These are phyloP conservation scores for Galeruca laticollis DNA, from an alignment of 2,888 invertebrate genomes.

Conservation along the genomic window DNA sequence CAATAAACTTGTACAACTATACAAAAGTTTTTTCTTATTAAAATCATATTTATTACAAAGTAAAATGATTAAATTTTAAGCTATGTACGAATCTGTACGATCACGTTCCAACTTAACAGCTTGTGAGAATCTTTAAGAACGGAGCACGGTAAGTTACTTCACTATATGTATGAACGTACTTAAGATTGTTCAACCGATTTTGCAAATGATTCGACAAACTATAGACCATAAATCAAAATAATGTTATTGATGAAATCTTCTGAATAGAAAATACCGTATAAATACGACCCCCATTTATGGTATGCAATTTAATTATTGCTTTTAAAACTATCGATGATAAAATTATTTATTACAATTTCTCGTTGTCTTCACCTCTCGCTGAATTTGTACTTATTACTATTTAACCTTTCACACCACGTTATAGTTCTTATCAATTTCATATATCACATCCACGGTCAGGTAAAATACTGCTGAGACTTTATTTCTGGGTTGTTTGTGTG, in stretches of 20 bases:
- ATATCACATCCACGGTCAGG: constrained; percentile 3
- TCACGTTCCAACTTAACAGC: too few species aligned
- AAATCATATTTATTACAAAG: too few species aligned
- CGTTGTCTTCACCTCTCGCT: constrained; percentile 29
- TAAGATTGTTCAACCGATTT: neutral
- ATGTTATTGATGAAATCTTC: neutral
- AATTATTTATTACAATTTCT: constrained; percentile 32
- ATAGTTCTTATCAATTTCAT: constrained; percentile 19
- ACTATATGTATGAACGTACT: neutral
- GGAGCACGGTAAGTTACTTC: too few species aligned
- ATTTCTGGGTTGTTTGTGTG: constrained; percentile 5
- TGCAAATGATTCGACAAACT: neutral
- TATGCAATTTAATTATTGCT: constrained; percentile 31
- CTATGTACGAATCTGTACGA: too few species aligned
- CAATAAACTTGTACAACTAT: too few species aligned
- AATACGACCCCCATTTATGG: constrained; percentile 15
- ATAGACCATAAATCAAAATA: constrained; percentile 10
- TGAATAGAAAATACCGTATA: constrained; percentile 14
- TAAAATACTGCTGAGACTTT: constrained; percentile 4
- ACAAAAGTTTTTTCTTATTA: too few species aligned
- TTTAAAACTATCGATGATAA: constrained; percentile 26
- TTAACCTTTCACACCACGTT: constrained; percentile 13
- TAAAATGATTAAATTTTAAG: too few species aligned
- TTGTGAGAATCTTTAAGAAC: too few species aligned
- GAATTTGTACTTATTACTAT: neutral